phyloP scores from a whole-genome alignment of 2,888 invertebrate species.

The Nomada lathburiana region DNA sequence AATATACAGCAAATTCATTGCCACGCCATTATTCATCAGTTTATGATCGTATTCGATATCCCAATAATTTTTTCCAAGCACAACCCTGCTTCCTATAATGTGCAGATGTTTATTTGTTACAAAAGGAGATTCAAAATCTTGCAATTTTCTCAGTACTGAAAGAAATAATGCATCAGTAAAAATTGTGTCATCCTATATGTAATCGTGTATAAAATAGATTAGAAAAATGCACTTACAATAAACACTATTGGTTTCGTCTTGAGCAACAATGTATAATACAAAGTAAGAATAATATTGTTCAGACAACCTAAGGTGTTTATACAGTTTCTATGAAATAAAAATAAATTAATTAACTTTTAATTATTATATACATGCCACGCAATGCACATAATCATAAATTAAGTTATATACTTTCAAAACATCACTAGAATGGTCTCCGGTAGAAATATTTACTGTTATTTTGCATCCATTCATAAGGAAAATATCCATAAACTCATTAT shows the following conservation, averaged over 20 bases:
- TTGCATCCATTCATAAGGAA: constrained; percentile 95
- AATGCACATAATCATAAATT: neutral
- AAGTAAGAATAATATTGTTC: constrained; percentile 94
- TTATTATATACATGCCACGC: neutral
- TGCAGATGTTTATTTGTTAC: constrained; percentile 92
- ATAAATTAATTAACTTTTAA: constrained; percentile 32
- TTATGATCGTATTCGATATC: constrained; percentile 93
- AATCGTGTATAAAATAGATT: neutral
- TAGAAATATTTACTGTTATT: constrained; percentile 91
- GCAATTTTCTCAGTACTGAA: constrained; percentile 92
- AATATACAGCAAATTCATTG: constrained; percentile 93
- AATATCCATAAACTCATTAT: constrained; percentile 91
- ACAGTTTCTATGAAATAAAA: constrained; percentile 88
- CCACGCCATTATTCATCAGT: constrained; percentile 92
- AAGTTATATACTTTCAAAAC: constrained; percentile 87
- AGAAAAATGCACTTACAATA: constrained; percentile 84
- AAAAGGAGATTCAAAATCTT: constrained; percentile 98
- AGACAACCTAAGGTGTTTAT: constrained; percentile 92
- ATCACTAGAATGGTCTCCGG: constrained; percentile 93
- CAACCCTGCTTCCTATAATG: constrained; percentile 91
- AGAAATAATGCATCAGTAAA: neutral
- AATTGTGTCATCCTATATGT: neutral
- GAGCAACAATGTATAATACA: constrained; percentile 94
- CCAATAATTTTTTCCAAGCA: constrained; percentile 97
- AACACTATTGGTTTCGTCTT: constrained; percentile 89